Evolutionary conservation across 2,888 invertebrate genomes (phyloP).

Genomic region (Pyrrhia umbra): DNA sequence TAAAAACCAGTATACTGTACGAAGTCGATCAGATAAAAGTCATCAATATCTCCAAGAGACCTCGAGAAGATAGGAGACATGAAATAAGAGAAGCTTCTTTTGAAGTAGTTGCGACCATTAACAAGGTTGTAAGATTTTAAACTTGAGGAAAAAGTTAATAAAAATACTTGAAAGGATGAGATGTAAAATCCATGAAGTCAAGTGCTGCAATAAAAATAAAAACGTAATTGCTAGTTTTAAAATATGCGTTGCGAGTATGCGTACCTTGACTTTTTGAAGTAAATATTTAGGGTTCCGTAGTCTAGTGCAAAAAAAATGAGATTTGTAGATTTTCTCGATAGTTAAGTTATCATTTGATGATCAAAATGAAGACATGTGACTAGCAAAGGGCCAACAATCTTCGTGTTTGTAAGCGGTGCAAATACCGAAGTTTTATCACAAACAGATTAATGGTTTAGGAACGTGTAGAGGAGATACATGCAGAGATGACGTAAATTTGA

Average conservation of each 20-base stretch:
- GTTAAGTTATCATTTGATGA: no score
- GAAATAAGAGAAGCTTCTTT: background rate
- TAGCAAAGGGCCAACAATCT: no score
- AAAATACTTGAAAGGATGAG: slow-evolving; percentile 28
- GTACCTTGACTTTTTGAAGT: slow-evolving; percentile 44
- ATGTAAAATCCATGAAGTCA: slow-evolving; percentile 17
- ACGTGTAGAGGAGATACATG: no score
- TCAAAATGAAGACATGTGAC: no score
- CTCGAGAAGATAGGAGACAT: background rate
- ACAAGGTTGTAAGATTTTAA: background rate
- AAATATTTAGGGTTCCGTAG: slow-evolving; percentile 11
- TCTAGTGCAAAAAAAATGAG: background rate
- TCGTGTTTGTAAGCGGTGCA: no score
- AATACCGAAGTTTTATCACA: no score
- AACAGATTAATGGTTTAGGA: no score
- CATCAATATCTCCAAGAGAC: background rate
- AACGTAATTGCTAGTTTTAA: slow-evolving; percentile 32
- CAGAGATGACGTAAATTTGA: no score
- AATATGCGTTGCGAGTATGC: slow-evolving; percentile 7
- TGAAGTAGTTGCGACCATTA: background rate
- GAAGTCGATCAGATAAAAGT: background rate
- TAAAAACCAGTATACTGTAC: background rate
- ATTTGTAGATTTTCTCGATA: no score
- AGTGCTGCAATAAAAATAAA: slow-evolving; percentile 49
- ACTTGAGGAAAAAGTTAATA: slow-evolving; percentile 11